Evolutionary conservation across 2,888 invertebrate species (phyloP).

Genomic region (Sinelater perroti): DNA sequence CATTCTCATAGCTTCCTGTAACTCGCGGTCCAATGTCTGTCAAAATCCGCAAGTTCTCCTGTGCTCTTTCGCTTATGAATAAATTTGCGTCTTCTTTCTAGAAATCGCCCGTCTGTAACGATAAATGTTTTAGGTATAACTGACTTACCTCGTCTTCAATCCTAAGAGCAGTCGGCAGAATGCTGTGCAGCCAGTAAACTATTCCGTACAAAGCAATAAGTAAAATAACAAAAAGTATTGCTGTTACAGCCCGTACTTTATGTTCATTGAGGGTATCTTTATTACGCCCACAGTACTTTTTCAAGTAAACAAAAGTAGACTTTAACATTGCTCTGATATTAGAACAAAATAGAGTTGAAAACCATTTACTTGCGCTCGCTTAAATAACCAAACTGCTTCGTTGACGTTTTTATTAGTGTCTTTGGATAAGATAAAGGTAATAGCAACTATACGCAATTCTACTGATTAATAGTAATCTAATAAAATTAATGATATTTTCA

Average conservation of each 20-base stretch:
- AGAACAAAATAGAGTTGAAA: too few species aligned
- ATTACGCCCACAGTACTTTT: too few species aligned
- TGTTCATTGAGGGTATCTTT: conserved; percentile 28
- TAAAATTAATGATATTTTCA: too few species aligned
- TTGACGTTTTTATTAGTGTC: too few species aligned
- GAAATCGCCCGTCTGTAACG: too few species aligned
- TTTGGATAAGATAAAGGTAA: too few species aligned
- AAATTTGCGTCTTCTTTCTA: not conserved
- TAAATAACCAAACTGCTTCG: too few species aligned
- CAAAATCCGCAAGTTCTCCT: conserved; percentile 68
- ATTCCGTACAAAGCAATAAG: conserved; percentile 34
- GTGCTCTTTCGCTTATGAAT: conserved; percentile 65
- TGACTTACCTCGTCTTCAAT: conserved; percentile 35
- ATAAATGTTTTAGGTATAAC: conserved; percentile 2
- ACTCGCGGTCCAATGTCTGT: conserved; percentile 76
- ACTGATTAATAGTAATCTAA: too few species aligned
- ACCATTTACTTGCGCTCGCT: too few species aligned
- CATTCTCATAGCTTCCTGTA: conserved; percentile 85
- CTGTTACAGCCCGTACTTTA: conserved; percentile 30
- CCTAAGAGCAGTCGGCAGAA: conserved; percentile 34
- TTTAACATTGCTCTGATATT: too few species aligned
- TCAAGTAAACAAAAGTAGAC: too few species aligned
- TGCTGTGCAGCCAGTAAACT: conserved; percentile 29
- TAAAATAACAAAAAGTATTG: conserved; percentile 21
- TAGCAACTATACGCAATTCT: too few species aligned